Conservation (phyloP, 2,888 invertebrate genomes). For the Griposia aprilina region DNA sequence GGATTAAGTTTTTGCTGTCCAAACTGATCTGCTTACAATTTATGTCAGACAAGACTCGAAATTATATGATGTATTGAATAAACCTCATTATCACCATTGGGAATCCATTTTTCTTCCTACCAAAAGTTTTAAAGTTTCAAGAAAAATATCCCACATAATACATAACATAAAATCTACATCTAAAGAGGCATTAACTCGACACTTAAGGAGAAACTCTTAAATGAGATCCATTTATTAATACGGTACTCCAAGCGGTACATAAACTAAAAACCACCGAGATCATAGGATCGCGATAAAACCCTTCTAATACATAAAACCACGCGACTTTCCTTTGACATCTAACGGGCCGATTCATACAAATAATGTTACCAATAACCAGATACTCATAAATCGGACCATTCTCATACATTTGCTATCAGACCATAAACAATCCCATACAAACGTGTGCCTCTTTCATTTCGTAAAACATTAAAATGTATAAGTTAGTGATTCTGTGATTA, state of each 20-base stretch:
- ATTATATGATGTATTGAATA: background rate
- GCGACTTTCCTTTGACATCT: constrained; percentile 61
- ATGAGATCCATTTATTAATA: constrained; percentile 36
- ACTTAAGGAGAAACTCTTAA: constrained; percentile 15
- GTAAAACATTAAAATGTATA: constrained; percentile 67
- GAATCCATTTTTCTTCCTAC: background rate
- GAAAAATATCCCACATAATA: background rate
- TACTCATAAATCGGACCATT: constrained; percentile 66
- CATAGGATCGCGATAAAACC: constrained; percentile 45
- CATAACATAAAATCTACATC: background rate
- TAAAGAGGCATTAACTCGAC: constrained; percentile 3
- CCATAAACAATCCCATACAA: constrained; percentile 69
- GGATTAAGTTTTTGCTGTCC: constrained; percentile 18
- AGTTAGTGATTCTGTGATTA: constrained; percentile 63
- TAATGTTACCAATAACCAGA: constrained; percentile 54
- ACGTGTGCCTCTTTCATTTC: constrained; percentile 66
- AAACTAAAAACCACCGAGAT: constrained; percentile 19
- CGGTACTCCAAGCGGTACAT: constrained; percentile 22
- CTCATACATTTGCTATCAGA: constrained; percentile 70
- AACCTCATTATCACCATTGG: background rate
- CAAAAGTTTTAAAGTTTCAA: background rate
- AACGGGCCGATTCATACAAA: constrained; percentile 55
- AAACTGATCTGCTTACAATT: constrained; percentile 24
- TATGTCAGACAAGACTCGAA: background rate
- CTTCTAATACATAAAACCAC: constrained; percentile 44